Base-by-base conservation (phyloP, 35 echinoderm and acorn worm species). In the Ophioderma brevispina region DNA sequence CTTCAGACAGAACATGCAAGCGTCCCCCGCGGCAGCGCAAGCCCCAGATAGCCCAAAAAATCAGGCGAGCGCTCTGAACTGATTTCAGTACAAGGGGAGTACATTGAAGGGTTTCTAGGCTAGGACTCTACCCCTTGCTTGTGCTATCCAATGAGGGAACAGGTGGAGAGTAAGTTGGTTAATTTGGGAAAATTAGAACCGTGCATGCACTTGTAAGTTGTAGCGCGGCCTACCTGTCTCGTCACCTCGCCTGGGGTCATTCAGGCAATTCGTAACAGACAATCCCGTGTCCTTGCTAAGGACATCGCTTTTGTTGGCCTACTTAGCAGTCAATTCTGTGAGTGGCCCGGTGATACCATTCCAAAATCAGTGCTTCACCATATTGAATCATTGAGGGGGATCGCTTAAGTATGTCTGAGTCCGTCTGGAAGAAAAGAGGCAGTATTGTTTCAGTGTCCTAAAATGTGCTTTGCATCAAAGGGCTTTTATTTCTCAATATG, bases 221-320 rank as follows among this genome's bases (percentile, higher is more conserved):
- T 6, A 25, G 59, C 59, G 15, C 5, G 28, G 59, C n/a, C 28
- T 70, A 30, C 59, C 28, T 70, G 59, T 70, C 59, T 70, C 28
- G 59, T 70, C 59, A 70, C 59, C 59, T 70, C 28, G 59, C 59
- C 59, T 70, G n/a, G 59, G 59, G 59, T 70, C 59, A 70, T 30
- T 30, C 6, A 70, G 41, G n/a, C 59, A 15, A 70, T 70, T 70
- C 3, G 28, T 2, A 70, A 70, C 59, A 70, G 59, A 70, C 59
- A 70, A 30, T 70, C n/a, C 28, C 59, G 59, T 70, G 59, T 70
- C 59, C 59, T 70, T 25, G 59, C 59, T 70, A 70, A 70, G 59
- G 59, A 70, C 59, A 70, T 70, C 15, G 17, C n/a, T 25, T 70
- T 70, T 18, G 59, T 18, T 70, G 59, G 15, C 15, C 15, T 18